phyloP scores from a whole-genome alignment of 2,888 invertebrate genomes.

The Dermolepida albohirtum region DNA sequence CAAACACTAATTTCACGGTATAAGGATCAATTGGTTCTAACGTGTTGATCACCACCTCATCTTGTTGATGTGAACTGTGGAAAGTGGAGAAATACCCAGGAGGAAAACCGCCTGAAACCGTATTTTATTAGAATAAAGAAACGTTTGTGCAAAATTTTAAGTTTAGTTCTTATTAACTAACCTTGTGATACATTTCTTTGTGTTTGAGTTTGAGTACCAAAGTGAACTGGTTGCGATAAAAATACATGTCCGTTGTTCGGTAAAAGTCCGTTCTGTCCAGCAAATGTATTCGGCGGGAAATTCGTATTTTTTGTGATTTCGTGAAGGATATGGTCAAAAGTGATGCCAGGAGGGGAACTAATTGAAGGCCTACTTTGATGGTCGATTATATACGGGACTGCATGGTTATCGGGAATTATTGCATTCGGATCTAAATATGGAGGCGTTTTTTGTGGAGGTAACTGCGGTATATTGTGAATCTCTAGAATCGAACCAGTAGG shows the following conservation, averaged over 20 bases:
- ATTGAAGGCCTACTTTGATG: conserved; percentile 50
- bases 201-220: conserved; percentile 57
- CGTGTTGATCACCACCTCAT: conserved; percentile 68
- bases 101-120: conserved; percentile 44
- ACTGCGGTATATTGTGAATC: conserved; percentile 57
- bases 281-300: conserved; percentile 43
- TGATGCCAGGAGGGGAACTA: conserved; percentile 55
- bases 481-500: conserved; percentile 63
- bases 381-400: conserved; percentile 54
- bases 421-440: conserved; percentile 48
- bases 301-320: conserved; percentile 53
- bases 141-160: not conserved
- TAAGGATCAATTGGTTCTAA: conserved; percentile 83
- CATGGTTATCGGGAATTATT: conserved; percentile 43
- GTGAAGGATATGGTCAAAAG: conserved; percentile 60
- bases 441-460: conserved; percentile 44
- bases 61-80: conserved; percentile 58
- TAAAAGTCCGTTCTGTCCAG: conserved; percentile 48
- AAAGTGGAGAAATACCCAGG: conserved; percentile 55
- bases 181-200: conserved; percentile 53
- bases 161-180: conserved; percentile 42
- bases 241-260: conserved; percentile 53
- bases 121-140: conserved; percentile 8
- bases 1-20: conserved; percentile 84
- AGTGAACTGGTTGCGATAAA: conserved; percentile 49